phyloP scores from a whole-genome alignment of 2,113 vertebrate species.

The Chaetodon auriga region DNA sequence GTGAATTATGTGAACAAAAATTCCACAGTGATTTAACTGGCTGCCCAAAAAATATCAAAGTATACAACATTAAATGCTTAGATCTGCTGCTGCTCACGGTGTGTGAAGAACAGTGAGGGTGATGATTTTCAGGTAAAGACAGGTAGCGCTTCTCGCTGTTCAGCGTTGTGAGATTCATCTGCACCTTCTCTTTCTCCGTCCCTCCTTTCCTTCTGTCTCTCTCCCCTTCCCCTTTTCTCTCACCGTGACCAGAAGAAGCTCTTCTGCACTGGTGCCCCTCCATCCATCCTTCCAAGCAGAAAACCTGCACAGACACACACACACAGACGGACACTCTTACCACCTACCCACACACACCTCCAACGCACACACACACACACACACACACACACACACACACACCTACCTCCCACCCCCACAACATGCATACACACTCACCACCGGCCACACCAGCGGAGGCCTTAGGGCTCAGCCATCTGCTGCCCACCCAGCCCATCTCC shows the following conservation, averaged over 20 bases:
- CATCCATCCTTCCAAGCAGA: slow-evolving; percentile 77
- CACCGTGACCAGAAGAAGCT: slow-evolving; percentile 76
- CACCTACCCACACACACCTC: slow-evolving; percentile 46
- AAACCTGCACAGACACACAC: slow-evolving; percentile 50
- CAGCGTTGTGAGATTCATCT: background rate
- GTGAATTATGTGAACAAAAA: background rate
- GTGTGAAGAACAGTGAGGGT: background rate
- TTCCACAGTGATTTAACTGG: background rate
- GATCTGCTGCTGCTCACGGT: background rate
- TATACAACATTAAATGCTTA: background rate
- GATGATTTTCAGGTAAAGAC: background rate
- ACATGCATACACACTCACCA: slow-evolving; percentile 57
- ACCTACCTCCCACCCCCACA: slow-evolving; percentile 40
- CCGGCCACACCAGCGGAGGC: slow-evolving; percentile 73
- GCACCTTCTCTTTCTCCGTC: slow-evolving; percentile 1
- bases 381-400: slow-evolving; percentile 28
- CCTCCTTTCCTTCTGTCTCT: slow-evolving; percentile 11
- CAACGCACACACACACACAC: slow-evolving; percentile 12
- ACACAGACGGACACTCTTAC: slow-evolving; percentile 39
- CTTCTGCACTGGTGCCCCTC: slow-evolving; percentile 78
- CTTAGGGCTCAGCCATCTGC: slow-evolving; percentile 82
- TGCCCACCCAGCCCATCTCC: slow-evolving; percentile 61
- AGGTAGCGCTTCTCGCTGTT: background rate
- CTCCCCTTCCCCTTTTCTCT: slow-evolving; percentile 27
- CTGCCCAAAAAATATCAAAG: background rate